These are phyloP conservation scores for Drosophila kohkoa DNA, from an alignment of 1,140 invertebrate species.

Conservation along the genomic window DNA sequence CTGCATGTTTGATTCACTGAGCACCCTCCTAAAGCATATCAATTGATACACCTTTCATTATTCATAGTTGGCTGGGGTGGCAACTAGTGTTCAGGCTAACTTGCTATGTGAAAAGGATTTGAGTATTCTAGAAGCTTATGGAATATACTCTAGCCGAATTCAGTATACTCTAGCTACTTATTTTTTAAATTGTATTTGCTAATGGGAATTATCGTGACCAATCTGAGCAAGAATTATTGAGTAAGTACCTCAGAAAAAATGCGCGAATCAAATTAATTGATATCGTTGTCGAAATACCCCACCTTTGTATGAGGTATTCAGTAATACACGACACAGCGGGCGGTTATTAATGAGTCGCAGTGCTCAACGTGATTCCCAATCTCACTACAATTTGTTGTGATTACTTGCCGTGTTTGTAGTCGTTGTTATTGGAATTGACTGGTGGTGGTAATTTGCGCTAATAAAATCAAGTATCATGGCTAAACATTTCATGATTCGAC, in stretches of 20 bases:
- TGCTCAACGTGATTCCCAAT: constrained; percentile 26
- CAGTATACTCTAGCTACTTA: neutral
- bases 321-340: constrained; percentile 57
- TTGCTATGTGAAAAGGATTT: neutral
- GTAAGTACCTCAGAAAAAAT: neutral
- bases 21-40: constrained; percentile 62
- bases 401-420: constrained; percentile 57
- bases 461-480: constrained; percentile 83
- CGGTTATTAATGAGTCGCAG: constrained; percentile 78
- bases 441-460: constrained; percentile 83
- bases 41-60: constrained; percentile 66
- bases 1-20: constrained; percentile 71
- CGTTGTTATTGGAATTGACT: constrained; percentile 26
- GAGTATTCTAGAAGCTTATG: neutral
- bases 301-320: constrained; percentile 46
- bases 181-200: neutral
- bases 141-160: neutral
- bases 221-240: neutral
- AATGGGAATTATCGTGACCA: neutral
- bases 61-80: constrained; percentile 4
- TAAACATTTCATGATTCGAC: constrained; percentile 51
- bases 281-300: neutral
- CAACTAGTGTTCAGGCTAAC: neutral
- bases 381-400: constrained; percentile 79
- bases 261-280: neutral